Percentiles rank a stretch among this genome's conserved stretches.
These are phyloP conservation scores for Aspidoscelis tigris DNA, from an alignment of 2,113 vertebrate species.

Conservation along the genomic window DNA sequence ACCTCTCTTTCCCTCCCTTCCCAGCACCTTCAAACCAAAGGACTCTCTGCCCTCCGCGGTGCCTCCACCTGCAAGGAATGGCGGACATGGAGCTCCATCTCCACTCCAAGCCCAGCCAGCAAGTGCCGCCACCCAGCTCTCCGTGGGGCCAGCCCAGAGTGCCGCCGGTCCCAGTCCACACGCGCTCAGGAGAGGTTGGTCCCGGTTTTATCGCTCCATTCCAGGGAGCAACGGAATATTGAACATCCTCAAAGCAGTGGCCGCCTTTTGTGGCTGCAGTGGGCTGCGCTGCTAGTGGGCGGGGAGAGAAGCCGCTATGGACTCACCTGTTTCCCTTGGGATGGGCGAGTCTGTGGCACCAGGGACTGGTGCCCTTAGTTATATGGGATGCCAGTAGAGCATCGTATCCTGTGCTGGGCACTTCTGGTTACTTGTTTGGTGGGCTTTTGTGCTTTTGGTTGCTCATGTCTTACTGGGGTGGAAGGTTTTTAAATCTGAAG, in stretches of 20 bases:
- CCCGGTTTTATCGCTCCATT: background rate
- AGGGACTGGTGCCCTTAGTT: background rate
- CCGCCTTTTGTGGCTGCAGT: no score
- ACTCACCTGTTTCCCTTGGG: no score
- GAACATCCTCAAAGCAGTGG: no score
- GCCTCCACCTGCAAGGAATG: slow-evolving; percentile 80
- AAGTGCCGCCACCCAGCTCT: slow-evolving; percentile 76
- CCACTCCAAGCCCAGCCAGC: slow-evolving; percentile 56
- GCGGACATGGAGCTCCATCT: slow-evolving; percentile 49
- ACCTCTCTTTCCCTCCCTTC: slow-evolving; percentile 17
- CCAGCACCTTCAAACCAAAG: slow-evolving; percentile 82
- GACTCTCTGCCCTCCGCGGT: slow-evolving; percentile 73
- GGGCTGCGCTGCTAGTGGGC: background rate
- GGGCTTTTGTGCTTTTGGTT: background rate
- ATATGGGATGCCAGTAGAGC: no score
- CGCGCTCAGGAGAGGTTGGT: slow-evolving; percentile 85
- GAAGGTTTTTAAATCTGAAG: background rate
- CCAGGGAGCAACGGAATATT: background rate
- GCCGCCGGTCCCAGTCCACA: slow-evolving; percentile 90
- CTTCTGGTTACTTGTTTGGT: background rate
- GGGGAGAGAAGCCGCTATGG: background rate
- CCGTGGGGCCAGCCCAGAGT: slow-evolving; percentile 64
- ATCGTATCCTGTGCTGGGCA: background rate
- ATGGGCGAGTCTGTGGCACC: background rate
- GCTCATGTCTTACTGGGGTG: no score